Evolutionary conservation across 2,797 vertebrate species (phyloP).

Genomic region (Neoniphon sammara): DNA sequence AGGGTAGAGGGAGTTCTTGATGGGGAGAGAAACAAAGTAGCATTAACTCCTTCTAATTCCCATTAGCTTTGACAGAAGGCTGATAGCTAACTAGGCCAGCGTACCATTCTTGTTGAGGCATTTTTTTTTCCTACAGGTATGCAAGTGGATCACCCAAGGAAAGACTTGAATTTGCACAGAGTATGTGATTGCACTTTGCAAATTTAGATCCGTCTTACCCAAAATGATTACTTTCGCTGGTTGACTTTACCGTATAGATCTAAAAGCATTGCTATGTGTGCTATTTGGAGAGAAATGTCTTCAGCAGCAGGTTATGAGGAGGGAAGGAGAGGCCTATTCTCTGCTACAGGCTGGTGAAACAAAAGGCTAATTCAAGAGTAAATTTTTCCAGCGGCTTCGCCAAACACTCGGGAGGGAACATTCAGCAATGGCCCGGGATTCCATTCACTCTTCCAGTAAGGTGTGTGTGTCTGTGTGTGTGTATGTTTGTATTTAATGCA

Average conservation of each 20-base stretch:
- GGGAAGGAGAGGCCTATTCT: slow-evolving; percentile 65
- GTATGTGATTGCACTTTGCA: slow-evolving; percentile 21
- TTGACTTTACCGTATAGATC: slow-evolving; percentile 9
- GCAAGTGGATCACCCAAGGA: slow-evolving; percentile 22
- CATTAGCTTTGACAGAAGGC: slow-evolving; percentile 61
- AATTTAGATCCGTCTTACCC: background rate
- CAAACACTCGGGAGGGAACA: slow-evolving; percentile 68
- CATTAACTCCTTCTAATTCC: slow-evolving; percentile 72
- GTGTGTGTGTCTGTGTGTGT: slow-evolving; percentile 40
- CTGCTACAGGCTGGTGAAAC: slow-evolving; percentile 69
- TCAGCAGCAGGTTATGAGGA: slow-evolving; percentile 41
- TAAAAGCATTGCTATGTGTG: background rate
- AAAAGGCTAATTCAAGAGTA: slow-evolving; percentile 81
- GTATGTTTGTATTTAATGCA: slow-evolving; percentile 20
- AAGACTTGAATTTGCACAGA: slow-evolving; percentile 44
- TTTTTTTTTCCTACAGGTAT: slow-evolving; percentile 41
- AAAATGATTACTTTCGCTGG: background rate
- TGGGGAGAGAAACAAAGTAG: slow-evolving; percentile 70
- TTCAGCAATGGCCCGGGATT: slow-evolving; percentile 72
- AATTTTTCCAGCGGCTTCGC: slow-evolving; percentile 75
- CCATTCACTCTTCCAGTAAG: slow-evolving; percentile 62
- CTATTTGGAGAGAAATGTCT: slow-evolving; percentile 23
- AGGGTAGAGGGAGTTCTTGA: slow-evolving; percentile 63
- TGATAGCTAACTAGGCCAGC: slow-evolving; percentile 64
- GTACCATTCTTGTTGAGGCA: slow-evolving; percentile 38